phyloP scores from a whole-genome alignment of 2,888 invertebrate species.

The Brachynemurus nebulosus region DNA sequence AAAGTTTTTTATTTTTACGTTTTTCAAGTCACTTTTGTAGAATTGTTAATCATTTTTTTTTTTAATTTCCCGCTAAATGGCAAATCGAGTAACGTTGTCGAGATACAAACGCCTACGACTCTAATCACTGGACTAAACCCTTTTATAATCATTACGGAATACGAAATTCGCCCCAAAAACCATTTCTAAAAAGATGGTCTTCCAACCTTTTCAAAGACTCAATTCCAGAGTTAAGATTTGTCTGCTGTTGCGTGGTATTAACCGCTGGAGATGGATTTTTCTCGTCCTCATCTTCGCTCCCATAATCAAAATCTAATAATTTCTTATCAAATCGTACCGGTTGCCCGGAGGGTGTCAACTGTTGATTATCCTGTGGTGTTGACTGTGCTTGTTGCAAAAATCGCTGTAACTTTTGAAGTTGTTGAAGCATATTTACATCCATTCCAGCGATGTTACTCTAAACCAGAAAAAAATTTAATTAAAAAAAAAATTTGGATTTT shows the following conservation, averaged over 20 bases:
- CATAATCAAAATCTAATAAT: conserved; percentile 80
- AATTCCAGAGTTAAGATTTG: conserved; percentile 17
- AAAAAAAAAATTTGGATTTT: conserved; percentile 26
- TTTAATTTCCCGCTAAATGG: too few relatives aligned
- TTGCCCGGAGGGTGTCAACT: conserved; percentile 28
- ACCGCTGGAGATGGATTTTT: conserved; percentile 34
- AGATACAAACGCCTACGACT: too few relatives aligned
- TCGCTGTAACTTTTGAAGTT: conserved; percentile 48
- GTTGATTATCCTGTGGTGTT: conserved; percentile 21
- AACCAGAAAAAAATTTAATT: conserved; percentile 22
- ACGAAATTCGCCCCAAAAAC: too few relatives aligned
- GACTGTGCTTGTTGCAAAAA: conserved; percentile 31
- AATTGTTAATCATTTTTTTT: too few relatives aligned
- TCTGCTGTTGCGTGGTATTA: conserved; percentile 21
- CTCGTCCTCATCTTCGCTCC: conserved; percentile 77
- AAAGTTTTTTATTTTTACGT: too few relatives aligned
- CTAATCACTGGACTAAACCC: too few relatives aligned
- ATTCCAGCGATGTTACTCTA: conserved; percentile 13
- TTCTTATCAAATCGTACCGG: conserved; percentile 69
- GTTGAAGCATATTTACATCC: conserved; percentile 33
- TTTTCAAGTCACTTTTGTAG: too few relatives aligned
- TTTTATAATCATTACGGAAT: too few relatives aligned
- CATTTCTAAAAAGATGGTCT: too few relatives aligned
- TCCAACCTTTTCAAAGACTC: conserved; percentile 10
- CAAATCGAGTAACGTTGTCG: too few relatives aligned